phyloP scores from a whole-genome alignment of 2,113 vertebrate genomes.

The Neodontobutis hainanensis region DNA sequence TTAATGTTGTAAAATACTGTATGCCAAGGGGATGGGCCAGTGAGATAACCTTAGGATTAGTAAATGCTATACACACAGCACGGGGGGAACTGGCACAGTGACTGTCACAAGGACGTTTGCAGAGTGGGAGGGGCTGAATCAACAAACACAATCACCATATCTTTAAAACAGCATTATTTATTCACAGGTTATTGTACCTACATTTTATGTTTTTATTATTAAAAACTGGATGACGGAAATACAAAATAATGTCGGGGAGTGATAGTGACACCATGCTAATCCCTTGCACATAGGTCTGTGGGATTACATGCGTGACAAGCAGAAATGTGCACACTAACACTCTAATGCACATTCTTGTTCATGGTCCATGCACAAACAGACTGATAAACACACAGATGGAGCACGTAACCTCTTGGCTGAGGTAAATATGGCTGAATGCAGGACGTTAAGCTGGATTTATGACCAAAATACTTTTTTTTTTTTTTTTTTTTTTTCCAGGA shows the following conservation, averaged over 20 bases:
- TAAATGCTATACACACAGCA: conserved; percentile 19
- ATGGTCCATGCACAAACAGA: background rate
- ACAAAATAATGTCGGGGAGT: background rate
- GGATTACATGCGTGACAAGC: conserved; percentile 1
- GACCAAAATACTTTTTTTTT: background rate
- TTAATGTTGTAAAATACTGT: conserved; percentile 1
- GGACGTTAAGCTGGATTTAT: conserved; percentile 1
- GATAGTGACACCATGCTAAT: background rate
- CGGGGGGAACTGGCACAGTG: conserved; percentile 20
- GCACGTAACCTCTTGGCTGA: background rate
- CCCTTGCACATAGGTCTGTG: background rate
- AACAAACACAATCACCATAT: background rate
- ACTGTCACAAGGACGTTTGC: conserved; percentile 1
- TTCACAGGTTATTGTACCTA: background rate
- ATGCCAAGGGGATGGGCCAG: background rate
- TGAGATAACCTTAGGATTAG: conserved; percentile 39
- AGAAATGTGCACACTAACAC: background rate
- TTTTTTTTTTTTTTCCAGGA: background rate
- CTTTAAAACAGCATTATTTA: too few species aligned
- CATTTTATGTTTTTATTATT: background rate
- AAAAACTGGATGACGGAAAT: background rate
- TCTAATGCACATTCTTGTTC: conserved; percentile 1
- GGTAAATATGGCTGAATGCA: background rate
- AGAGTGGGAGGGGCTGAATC: conserved; percentile 5
- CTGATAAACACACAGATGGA: conserved; percentile 15